These are phyloP conservation scores for Melipona beecheii DNA, from an alignment of 2,888 invertebrate genomes.

Conservation along the genomic window DNA sequence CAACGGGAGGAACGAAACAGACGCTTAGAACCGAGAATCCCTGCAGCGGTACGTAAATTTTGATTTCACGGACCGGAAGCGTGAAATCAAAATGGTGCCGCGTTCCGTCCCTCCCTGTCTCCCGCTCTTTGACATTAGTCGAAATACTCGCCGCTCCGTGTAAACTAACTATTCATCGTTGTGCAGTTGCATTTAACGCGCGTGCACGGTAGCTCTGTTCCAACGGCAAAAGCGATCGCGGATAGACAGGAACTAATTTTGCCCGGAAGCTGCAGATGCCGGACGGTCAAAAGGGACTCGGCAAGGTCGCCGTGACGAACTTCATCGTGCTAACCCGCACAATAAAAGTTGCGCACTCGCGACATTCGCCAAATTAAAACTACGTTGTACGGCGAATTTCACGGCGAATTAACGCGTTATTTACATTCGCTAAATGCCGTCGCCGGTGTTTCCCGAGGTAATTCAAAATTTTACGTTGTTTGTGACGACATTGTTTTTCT, in stretches of 20 bases:
- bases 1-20: not conserved
- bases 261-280: not conserved
- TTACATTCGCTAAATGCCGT: not conserved
- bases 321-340: not conserved
- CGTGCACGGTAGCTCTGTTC: not conserved
- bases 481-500: no score
- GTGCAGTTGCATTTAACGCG: conserved; percentile 29
- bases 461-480: no score
- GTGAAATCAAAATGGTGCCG: not conserved
- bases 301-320: not conserved
- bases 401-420: conserved; percentile 19
- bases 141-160: conserved; percentile 27
- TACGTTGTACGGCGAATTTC: conserved; percentile 5
- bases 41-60: conserved; percentile 38
- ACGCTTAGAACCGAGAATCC: conserved; percentile 12
- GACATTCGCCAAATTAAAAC: conserved; percentile 23
- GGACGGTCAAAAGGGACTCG: not conserved
- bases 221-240: conserved; percentile 27
- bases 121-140: conserved; percentile 35
- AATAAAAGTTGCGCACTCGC: conserved; percentile 28
- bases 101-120: not conserved
- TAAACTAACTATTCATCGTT: conserved; percentile 47
- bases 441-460: no score
- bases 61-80: conserved; percentile 23
- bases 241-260: conserved; percentile 20